phyloP scores from a whole-genome alignment of 2,797 vertebrate species.

The Tragelaphus eurycerus region DNA sequence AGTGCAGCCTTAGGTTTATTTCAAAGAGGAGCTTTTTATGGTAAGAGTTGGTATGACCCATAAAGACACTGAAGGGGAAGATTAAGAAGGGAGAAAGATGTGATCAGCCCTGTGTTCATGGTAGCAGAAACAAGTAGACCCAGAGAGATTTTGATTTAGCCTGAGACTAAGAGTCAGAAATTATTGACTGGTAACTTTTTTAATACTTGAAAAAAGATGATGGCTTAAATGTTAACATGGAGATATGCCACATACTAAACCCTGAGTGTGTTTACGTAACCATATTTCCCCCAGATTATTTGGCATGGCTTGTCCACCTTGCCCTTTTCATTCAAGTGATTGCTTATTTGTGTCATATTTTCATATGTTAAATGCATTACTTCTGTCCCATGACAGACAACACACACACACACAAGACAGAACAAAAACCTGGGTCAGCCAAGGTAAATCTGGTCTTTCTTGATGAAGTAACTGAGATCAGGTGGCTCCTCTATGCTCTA shows the following conservation, averaged over 20 bases:
- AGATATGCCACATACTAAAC: not conserved
- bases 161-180: not conserved
- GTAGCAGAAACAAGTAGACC: not conserved
- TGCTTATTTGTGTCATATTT: slow-evolving; percentile 29
- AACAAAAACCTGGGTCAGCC: not conserved
- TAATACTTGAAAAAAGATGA: not conserved
- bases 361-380: not conserved
- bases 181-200: not conserved
- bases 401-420: not conserved
- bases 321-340: slow-evolving; percentile 1
- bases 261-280: not conserved
- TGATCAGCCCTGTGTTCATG: not conserved
- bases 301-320: not conserved
- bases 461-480: not conserved
- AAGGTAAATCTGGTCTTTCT: not conserved
- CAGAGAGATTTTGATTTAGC: slow-evolving; percentile 21
- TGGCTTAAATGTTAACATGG: not conserved
- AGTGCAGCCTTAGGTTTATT: not conserved
- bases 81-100: not conserved
- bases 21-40: not conserved
- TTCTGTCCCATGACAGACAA: not conserved
- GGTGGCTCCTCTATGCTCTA: not conserved
- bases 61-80: not conserved
- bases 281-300: not conserved
- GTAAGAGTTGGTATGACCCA: not conserved